Conservation (phyloP, 2,888 invertebrate species). For the Agrilus mali region DNA sequence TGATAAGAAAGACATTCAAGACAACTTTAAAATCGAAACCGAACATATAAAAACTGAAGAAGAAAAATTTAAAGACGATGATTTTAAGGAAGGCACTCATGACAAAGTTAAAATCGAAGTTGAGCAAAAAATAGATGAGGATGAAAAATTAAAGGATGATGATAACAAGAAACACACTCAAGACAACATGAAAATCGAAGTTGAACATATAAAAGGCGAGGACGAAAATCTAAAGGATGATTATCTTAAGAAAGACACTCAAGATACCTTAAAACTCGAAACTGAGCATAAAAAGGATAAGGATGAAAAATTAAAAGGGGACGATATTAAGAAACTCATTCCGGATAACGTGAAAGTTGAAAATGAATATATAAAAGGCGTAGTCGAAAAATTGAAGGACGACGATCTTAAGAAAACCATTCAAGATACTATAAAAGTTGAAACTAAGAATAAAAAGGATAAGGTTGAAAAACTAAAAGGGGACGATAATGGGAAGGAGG, state of each 20-base stretch:
- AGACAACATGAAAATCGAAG: slow-evolving; percentile 1
- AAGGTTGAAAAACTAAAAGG: not conserved
- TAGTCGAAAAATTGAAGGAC: not conserved
- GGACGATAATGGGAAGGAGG: no score
- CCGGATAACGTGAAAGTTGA: not conserved
- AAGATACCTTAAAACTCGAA: not conserved
- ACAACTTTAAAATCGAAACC: not conserved
- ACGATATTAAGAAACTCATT: not conserved
- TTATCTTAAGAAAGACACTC: not conserved
- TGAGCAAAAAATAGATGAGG: not conserved
- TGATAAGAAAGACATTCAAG: not conserved
- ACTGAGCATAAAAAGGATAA: not conserved
- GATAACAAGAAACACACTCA: not conserved
- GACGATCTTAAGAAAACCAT: no score
- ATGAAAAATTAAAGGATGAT: not conserved
- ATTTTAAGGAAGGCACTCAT: not conserved
- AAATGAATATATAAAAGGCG: not conserved
- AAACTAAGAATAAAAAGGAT: not conserved
- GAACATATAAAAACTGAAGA: not conserved
- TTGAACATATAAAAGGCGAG: slow-evolving; percentile 5
- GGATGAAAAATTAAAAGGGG: not conserved
- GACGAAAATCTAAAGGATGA: slow-evolving; percentile 2
- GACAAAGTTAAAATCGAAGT: not conserved
- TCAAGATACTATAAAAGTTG: not conserved
- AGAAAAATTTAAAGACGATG: not conserved